phyloP scores from a whole-genome alignment of 2,113 vertebrate genomes.

The Alouatta palliata region DNA sequence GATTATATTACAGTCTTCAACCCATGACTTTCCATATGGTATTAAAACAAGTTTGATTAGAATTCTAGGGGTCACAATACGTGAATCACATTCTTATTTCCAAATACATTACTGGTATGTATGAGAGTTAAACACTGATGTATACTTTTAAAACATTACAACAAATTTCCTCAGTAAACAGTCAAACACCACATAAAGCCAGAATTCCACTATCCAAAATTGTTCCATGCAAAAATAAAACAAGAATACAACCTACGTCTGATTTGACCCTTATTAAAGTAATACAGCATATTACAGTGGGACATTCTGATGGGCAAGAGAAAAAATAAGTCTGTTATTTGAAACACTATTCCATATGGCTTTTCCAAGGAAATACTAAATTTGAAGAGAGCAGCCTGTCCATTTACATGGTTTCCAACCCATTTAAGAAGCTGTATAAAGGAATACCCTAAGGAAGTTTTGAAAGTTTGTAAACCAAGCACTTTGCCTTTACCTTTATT shows the following conservation, averaged over 20 bases:
- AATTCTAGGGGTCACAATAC: slow-evolving; percentile 19
- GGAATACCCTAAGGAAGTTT: background rate
- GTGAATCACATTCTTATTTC: slow-evolving; percentile 14
- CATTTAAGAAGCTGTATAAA: background rate
- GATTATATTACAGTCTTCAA: background rate
- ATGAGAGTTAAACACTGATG: background rate
- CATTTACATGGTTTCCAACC: slow-evolving; percentile 1
- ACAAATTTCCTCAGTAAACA: background rate
- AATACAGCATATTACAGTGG: background rate
- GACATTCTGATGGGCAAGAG: background rate
- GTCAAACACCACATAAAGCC: background rate
- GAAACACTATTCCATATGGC: background rate
- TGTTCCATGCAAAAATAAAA: background rate
- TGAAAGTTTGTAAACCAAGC: slow-evolving; percentile 19
- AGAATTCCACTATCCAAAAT: background rate
- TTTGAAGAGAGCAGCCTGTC: background rate
- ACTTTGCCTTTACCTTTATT: background rate
- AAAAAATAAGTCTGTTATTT: background rate
- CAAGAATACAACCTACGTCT: background rate
- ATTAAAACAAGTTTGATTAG: background rate
- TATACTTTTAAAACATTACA: background rate
- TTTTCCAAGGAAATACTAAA: background rate
- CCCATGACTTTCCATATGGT: background rate
- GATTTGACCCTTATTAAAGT: background rate
- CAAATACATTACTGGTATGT: background rate